Percentiles rank a stretch among this genome's conserved stretches.
These are phyloP conservation scores for Pempheris klunzingeri DNA, from an alignment of 2,797 vertebrate species.

Conservation along the genomic window DNA sequence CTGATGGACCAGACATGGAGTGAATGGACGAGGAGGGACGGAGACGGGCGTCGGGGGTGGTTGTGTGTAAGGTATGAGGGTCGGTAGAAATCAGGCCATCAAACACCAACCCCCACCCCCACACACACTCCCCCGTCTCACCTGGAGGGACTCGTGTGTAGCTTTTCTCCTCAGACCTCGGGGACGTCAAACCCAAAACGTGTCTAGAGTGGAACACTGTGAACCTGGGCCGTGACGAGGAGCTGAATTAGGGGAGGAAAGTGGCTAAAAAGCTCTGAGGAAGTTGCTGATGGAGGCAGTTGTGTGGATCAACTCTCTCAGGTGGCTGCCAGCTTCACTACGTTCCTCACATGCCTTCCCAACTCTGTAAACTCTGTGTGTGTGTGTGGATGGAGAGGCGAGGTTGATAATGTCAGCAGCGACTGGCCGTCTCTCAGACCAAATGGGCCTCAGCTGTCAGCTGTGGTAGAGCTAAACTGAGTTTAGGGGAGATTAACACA, in stretches of 20 bases:
- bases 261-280: conserved; percentile 78
- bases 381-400: conserved; percentile 20
- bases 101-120: neutral
- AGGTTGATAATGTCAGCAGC: conserved; percentile 73
- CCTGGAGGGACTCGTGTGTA: conserved; percentile 58
- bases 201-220: conserved; percentile 53
- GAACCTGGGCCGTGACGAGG: conserved; percentile 60
- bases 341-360: conserved; percentile 52
- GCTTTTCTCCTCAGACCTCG: conserved; percentile 52
- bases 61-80: neutral
- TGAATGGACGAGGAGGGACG: conserved; percentile 15
- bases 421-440: conserved; percentile 65
- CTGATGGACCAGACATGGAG: conserved; percentile 45
- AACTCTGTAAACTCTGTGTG: conserved; percentile 51
- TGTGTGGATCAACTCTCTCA: conserved; percentile 77
- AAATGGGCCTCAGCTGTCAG: conserved; percentile 79
- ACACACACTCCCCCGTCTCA: conserved; percentile 24
- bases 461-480: conserved; percentile 69
- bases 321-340: conserved; percentile 70
- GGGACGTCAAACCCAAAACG: conserved; percentile 59
- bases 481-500: conserved; percentile 75
- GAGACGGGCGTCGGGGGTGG: neutral
- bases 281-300: conserved; percentile 74
- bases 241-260: conserved; percentile 69
- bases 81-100: conserved; percentile 2